Evolutionary conservation across 2,888 invertebrate species (phyloP).

Genomic region (Taenaris catops): DNA sequence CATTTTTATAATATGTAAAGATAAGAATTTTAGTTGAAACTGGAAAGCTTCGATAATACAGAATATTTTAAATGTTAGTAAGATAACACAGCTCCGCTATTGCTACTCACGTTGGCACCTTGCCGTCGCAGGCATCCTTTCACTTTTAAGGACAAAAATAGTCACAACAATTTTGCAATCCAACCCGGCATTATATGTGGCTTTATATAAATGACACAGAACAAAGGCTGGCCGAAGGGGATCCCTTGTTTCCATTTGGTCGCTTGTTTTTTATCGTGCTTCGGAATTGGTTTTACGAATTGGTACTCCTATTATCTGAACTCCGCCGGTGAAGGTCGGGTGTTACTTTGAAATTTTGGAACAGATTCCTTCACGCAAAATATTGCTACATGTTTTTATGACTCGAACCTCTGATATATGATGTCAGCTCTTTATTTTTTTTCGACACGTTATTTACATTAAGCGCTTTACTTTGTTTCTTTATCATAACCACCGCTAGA

Average conservation of each 20-base stretch:
- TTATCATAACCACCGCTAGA: too few species aligned
- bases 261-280: constrained; percentile 52
- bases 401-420: constrained; percentile 1
- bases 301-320: constrained; percentile 73
- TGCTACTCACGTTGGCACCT: background rate
- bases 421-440: too few species aligned
- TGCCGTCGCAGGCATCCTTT: constrained; percentile 2
- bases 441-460: constrained; percentile 8
- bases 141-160: constrained; percentile 3
- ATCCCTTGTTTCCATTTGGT: constrained; percentile 55
- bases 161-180: constrained; percentile 1
- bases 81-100: too few species aligned
- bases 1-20: too few species aligned
- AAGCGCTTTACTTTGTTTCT: too few species aligned
- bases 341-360: constrained; percentile 62
- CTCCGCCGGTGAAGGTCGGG: constrained; percentile 66
- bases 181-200: constrained; percentile 13
- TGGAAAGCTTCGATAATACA: too few species aligned
- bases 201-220: constrained; percentile 17
- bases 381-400: constrained; percentile 47
- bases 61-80: too few species aligned
- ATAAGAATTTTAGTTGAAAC: too few species aligned
- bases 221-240: constrained; percentile 43
- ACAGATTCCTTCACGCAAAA: constrained; percentile 75
- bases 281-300: constrained; percentile 71